Conservation (phyloP, 2,113 vertebrate genomes). For the Microtus pennsylvanicus region DNA sequence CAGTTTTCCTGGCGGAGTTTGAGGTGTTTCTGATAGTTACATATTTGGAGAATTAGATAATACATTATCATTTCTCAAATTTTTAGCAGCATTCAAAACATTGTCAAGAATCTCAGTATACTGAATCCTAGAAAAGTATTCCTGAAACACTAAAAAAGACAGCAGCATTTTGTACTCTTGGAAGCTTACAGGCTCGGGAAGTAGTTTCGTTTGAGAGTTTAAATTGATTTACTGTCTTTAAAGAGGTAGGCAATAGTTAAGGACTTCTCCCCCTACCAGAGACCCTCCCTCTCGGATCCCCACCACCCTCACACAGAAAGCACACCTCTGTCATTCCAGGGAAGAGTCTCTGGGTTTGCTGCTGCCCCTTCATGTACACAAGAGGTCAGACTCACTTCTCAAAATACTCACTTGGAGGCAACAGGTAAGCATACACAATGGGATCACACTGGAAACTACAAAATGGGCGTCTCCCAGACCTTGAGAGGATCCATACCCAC, state of each 20-base stretch:
- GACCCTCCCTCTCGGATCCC: conserved; percentile 9
- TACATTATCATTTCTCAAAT: conserved; percentile 29
- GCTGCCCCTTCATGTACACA: not conserved
- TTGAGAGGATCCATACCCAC: not conserved
- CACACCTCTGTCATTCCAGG: not conserved
- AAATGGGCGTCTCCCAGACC: not conserved
- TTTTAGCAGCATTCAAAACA: conserved; percentile 23
- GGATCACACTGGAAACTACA: conserved; percentile 14
- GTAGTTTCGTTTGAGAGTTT: conserved; percentile 49
- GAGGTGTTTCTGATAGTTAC: conserved; percentile 40
- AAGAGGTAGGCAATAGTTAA: conserved; percentile 6
- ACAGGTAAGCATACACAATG: conserved; percentile 28
- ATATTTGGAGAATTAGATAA: conserved; percentile 41
- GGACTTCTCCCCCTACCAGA: not conserved
- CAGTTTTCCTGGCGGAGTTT: not conserved
- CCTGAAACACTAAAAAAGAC: conserved; percentile 33
- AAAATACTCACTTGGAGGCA: conserved; percentile 1
- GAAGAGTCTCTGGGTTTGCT: conserved; percentile 5
- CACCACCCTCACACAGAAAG: not conserved
- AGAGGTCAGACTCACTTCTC: conserved; percentile 36
- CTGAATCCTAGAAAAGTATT: conserved; percentile 40
- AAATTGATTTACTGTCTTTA: conserved; percentile 42
- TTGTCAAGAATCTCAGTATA: conserved; percentile 50
- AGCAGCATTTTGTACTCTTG: conserved; percentile 17
- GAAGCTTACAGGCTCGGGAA: conserved; percentile 28